Evolutionary conservation across 1,140 invertebrate species (phyloP), one percentile per base, ranked within the genome.

Genomic region (Fopius arisanus): DNA sequence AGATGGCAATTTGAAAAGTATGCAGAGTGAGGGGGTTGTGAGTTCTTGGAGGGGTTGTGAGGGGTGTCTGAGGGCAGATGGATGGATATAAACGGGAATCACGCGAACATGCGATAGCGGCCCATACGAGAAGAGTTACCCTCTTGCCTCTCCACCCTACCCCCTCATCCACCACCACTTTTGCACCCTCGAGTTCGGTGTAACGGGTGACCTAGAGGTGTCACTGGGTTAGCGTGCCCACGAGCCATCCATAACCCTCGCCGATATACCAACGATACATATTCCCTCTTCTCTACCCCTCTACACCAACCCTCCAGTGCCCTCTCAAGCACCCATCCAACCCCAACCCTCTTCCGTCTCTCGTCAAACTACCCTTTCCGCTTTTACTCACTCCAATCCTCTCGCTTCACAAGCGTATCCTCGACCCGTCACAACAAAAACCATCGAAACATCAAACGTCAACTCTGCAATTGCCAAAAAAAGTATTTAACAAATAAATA

Each of bases 161-260:
- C 29, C 33, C 3, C 14, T 51, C 21, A n/a, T 51, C 40, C 16
- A 23, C 29, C 6, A 10, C 40, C 16, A 23, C 29, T 2, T 6
- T 41, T 43, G 26, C 21, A 29, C 23, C 67, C 14, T 28, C 21
- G 54, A 71, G 71, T 74, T 51, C 41, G 31, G 16, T 67, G 63
- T 67, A 73, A 73, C 66, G 67, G 73, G 70, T 85, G 84, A 85
- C 83, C 84, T 86, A 86, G 84, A 86, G 83, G 81, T 83, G 84
- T 86, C 83, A 84, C 80, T 83, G 79, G 82, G 83, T 80, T 86
- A 82, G 83, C 84, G 84, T 86, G 84, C 74, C 79, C 81, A 80
- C 77, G 75, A 79, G 80, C 82, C 82, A 85, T 86, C 83, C 78
- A 83, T 86, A 84, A 84, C 73, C 67, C 75, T 77, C 29, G 33